phyloP scores from a whole-genome alignment of 2,113 vertebrate genomes.

The Turdus rufiventris region DNA sequence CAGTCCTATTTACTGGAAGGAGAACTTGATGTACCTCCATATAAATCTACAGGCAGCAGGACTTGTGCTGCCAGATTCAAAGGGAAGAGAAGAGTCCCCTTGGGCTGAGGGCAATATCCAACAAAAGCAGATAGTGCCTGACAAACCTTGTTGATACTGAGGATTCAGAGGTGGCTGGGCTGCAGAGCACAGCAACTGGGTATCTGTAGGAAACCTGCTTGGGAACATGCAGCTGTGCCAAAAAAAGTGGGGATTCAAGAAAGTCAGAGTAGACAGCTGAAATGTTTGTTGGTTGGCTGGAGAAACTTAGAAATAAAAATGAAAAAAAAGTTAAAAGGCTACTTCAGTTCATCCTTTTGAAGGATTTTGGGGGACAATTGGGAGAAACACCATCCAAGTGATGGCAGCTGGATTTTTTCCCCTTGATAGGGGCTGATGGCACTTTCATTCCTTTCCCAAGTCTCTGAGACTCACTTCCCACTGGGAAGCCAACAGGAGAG shows the following conservation, averaged over 20 bases:
- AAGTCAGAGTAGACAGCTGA: neutral
- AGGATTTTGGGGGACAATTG: neutral
- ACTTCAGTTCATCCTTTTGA: neutral
- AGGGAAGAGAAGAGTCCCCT: neutral
- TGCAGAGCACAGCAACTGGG: neutral
- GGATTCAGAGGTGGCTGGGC: neutral
- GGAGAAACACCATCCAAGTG: neutral
- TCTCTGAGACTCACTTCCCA: rapidly evolving
- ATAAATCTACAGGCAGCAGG: neutral
- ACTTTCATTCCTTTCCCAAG: neutral
- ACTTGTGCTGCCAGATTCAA: neutral
- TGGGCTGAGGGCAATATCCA: neutral
- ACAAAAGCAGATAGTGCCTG: neutral
- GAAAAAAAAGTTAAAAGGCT: neutral
- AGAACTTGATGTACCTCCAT: slow-evolving; percentile 24
- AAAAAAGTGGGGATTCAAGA: neutral
- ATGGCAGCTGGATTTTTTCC: neutral
- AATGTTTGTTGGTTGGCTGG: neutral
- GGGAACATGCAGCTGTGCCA: neutral
- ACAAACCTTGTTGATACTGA: neutral
- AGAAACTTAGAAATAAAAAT: neutral
- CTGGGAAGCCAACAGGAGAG: neutral
- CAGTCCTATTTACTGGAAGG: neutral
- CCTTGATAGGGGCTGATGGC: neutral
- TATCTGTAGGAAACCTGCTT: neutral